Base-by-base conservation (phyloP, 2,797 vertebrate genomes). In the Malacoctenus gilli region DNA sequence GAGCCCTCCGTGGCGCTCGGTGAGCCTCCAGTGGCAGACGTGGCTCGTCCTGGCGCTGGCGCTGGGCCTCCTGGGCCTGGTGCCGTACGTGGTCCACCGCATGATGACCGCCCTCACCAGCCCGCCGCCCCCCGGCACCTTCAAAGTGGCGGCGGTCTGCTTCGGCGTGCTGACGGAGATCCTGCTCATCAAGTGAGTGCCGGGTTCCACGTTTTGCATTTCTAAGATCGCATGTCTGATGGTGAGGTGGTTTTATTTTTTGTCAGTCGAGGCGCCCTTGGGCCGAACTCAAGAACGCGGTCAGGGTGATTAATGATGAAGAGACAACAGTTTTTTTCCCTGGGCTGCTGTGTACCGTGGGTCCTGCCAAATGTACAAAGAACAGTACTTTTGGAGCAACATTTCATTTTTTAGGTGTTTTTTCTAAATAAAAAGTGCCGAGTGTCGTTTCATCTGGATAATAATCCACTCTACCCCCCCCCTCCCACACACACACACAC, bases 101-200 rank as follows among this genome's bases (percentile, higher is more conserved):
- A 75, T 85, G 80, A 79, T 59, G 40, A 82, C 34, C 0, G 70
- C 78, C 53, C 89, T 92, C 49, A 22, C 51, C 40, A 66, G 68
- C 64, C 63, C 80, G 12, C 69, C 80, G 10, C 84, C 88, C 21
- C 78, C 79, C 19, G 5, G 21, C 4, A 1, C 74, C 41, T 85
- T 88, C 59, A 79, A 80, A 34, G 4, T 85, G 50, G 89, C 80
- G 34, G 84, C 89, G 1, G 38, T 77, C 64, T 78, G 77, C 31
- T 91, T 88, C 2, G 59, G 82, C 4, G 1, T 68, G 7, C 28
- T 83, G 25, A 36, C 80, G 1, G 82, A 87, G 57, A 82, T 87
- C 54, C 84, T 92, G 54, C 73, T 84, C 20, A 60, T 89, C 59
- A 82, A 86, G 85, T 79, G 75, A 91, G 87, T 87, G 13, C 58